Conservation (phyloP, 1,140 invertebrate species). For the Pemphigus obesinymphae region DNA sequence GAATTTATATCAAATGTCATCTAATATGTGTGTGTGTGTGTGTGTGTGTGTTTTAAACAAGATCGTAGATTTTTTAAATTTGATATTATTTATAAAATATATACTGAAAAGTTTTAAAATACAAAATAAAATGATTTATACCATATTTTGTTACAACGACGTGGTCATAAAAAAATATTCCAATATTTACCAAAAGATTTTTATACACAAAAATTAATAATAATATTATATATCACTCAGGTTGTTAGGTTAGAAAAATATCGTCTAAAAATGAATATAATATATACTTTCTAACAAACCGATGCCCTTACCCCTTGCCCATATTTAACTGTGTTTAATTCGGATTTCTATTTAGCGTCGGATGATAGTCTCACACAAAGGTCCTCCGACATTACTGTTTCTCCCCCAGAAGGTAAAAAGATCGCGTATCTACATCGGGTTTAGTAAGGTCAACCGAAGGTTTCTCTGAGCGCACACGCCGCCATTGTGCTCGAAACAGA, state of each 20-base stretch:
- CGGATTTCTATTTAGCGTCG: slow-evolving; percentile 32
- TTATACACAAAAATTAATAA: not conserved
- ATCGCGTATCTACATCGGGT: slow-evolving; percentile 29
- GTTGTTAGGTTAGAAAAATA: not conserved
- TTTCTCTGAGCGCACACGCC: slow-evolving; percentile 11
- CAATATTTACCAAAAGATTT: not conserved
- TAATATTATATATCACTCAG: not conserved
- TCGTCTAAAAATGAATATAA: slow-evolving; percentile 12
- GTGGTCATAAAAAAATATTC: not conserved
- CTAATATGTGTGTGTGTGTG: not conserved
- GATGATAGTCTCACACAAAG: slow-evolving; percentile 17
- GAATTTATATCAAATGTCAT: not conserved
- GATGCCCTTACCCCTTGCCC: not conserved
- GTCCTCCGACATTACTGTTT: slow-evolving; percentile 31
- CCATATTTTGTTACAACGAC: not conserved
- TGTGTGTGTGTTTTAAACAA: not conserved
- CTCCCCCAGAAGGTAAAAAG: slow-evolving; percentile 40
- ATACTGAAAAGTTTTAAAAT: too few relatives aligned
- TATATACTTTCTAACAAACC: slow-evolving; percentile 21
- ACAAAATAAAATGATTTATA: too few relatives aligned
- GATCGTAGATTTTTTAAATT: not conserved
- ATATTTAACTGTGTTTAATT: not conserved
- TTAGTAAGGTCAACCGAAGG: slow-evolving; percentile 29
- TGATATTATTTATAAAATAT: too few relatives aligned
- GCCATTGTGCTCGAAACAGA: slow-evolving; percentile 15